These are phyloP conservation scores for Littorina saxatilis DNA, from an alignment of 1,140 invertebrate genomes.

Conservation along the genomic window DNA sequence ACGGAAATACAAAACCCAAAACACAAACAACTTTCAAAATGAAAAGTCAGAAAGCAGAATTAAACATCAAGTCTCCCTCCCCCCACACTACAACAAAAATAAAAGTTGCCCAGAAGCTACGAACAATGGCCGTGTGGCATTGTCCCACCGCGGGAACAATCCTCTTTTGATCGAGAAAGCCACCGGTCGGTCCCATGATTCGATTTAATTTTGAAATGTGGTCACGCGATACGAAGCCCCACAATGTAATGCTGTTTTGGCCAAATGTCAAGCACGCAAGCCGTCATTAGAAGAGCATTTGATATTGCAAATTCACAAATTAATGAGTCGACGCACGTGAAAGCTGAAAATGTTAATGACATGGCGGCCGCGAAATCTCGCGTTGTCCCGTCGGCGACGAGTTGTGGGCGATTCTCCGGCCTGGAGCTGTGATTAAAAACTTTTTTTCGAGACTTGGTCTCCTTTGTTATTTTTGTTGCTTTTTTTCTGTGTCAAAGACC, in stretches of 20 bases:
- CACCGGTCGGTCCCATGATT: neutral
- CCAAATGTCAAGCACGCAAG: conserved; percentile 23
- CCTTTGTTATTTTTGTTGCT: too few species aligned
- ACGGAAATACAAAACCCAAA: neutral
- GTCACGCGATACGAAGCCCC: conserved; percentile 6
- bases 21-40: neutral
- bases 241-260: conserved; percentile 8
- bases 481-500: too few species aligned
- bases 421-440: too few species aligned
- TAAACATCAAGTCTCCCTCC: neutral
- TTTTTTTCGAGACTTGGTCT: too few species aligned
- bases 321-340: conserved; percentile 14
- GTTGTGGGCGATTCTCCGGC: too few species aligned
- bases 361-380: too few species aligned
- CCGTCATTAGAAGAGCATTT: conserved; percentile 27
- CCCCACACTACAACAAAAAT: neutral
- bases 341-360: neutral
- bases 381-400: too few species aligned
- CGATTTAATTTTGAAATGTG: conserved; percentile 30
- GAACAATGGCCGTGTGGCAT: neutral
- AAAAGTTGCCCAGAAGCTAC: neutral
- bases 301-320: conserved; percentile 36
- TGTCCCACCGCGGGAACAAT: neutral
- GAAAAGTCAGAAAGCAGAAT: neutral
- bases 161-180: neutral